These are phyloP conservation scores for Leuctra nigra DNA, from an alignment of 2,888 invertebrate species.

Conservation along the genomic window DNA sequence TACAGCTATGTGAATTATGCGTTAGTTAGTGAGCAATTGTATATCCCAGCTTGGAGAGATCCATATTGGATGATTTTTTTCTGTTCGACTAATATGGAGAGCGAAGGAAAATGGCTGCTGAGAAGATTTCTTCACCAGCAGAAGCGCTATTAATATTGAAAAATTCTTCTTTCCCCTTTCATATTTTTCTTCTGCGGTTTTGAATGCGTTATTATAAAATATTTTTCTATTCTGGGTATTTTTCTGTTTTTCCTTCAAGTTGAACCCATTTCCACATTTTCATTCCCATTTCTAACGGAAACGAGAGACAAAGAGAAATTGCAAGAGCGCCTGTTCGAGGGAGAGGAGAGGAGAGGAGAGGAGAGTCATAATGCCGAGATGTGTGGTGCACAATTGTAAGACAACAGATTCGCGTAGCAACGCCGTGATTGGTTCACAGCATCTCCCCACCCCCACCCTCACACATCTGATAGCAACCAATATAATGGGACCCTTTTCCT, in stretches of 20 bases:
- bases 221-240: not conserved
- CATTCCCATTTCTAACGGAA: not conserved
- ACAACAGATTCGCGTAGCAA: conserved; percentile 14
- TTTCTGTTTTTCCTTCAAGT: not conserved
- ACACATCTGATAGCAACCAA: conserved; percentile 15
- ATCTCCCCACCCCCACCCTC: conserved; percentile 13
- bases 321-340: not conserved
- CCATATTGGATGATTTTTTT: no score
- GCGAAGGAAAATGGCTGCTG: no score
- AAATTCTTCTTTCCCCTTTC: conserved; percentile 4
- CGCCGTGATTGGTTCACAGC: conserved; percentile 24
- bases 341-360: not conserved
- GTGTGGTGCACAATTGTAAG: conserved; percentile 9
- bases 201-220: conserved; percentile 14
- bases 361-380: not conserved
- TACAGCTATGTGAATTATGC: no score
- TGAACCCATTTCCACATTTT: conserved; percentile 8
- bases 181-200: conserved; percentile 6
- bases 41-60: no score
- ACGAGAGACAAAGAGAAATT: conserved; percentile 14
- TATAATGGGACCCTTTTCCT: conserved; percentile 14
- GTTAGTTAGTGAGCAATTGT: no score
- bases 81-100: no score
- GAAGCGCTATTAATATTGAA: conserved; percentile 18
- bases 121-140: no score